Percentiles rank a stretch among this genome's conserved stretches.
Evolutionary conservation across 2,797 vertebrate species (phyloP).

Genomic region (Lophius americanus): DNA sequence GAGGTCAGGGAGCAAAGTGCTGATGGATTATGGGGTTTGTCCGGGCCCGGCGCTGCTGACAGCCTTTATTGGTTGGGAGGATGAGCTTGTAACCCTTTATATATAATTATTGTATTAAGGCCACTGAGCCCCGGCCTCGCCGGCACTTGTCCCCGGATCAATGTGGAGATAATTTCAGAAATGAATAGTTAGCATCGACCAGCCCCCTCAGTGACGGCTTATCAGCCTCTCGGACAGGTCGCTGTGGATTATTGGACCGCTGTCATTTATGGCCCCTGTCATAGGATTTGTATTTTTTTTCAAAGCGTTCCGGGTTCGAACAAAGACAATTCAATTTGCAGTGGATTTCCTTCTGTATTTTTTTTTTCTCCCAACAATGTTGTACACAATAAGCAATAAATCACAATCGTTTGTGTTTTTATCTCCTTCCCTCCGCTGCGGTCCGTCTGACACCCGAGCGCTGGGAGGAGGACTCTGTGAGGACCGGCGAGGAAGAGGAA

Average conservation of each 20-base stretch:
- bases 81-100: slow-evolving; percentile 99
- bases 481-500: slow-evolving; percentile 85
- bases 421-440: slow-evolving; percentile 62
- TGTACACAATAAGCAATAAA: slow-evolving; percentile 95
- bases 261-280: slow-evolving; percentile 97
- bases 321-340: slow-evolving; percentile 99
- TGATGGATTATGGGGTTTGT: slow-evolving; percentile 99
- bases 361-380: slow-evolving; percentile 60
- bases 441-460: slow-evolving; percentile 81
- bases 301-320: slow-evolving; percentile 85
- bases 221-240: slow-evolving; percentile 90
- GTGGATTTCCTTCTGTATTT: slow-evolving; percentile 86
- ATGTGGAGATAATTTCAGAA: slow-evolving; percentile 99
- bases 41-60: slow-evolving; percentile 90
- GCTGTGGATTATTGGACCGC: slow-evolving; percentile 94
- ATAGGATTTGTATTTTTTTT: slow-evolving; percentile 81
- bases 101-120: slow-evolving; percentile 99
- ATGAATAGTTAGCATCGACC: slow-evolving; percentile 99
- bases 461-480: slow-evolving; percentile 82
- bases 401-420: slow-evolving; percentile 97
- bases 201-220: slow-evolving; percentile 89
- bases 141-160: slow-evolving; percentile 96
- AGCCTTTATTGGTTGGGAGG: slow-evolving; percentile 98
- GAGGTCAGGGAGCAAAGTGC: slow-evolving; percentile 94
- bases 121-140: slow-evolving; percentile 87